These are phyloP conservation scores for Aspidapion aeneum DNA, from an alignment of 2,888 invertebrate species.

Conservation along the genomic window DNA sequence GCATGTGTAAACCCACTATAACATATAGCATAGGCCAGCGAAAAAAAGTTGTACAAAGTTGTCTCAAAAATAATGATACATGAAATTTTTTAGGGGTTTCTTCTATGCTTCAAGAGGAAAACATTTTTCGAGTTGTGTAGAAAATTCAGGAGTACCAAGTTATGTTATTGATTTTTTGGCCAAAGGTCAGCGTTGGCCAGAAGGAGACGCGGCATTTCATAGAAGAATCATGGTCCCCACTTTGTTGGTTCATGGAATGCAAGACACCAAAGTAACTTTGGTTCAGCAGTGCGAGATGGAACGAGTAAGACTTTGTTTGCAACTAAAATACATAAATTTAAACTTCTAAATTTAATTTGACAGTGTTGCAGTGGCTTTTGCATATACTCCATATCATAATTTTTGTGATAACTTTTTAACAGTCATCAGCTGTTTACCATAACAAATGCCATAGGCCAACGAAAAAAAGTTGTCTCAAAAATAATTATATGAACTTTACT, in stretches of 20 bases:
- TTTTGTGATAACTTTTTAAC: too few species aligned
- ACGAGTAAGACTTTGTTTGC: slow-evolving; percentile 50
- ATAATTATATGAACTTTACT: too few species aligned
- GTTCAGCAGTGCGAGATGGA: slow-evolving; percentile 70
- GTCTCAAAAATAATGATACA: too few species aligned
- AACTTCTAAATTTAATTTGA: too few species aligned
- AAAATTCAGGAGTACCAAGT: slow-evolving; percentile 47
- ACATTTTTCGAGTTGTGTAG: slow-evolving; percentile 52
- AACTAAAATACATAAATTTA: not conserved
- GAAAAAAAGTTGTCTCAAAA: too few species aligned
- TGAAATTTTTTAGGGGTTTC: slow-evolving; percentile 49
- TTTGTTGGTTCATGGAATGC: slow-evolving; percentile 61
- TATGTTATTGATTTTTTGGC: slow-evolving; percentile 52
- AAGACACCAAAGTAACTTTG: slow-evolving; percentile 62
- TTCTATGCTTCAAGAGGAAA: slow-evolving; percentile 56
- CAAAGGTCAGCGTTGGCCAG: slow-evolving; percentile 63
- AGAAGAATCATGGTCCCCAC: slow-evolving; percentile 60
- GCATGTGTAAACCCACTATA: too few species aligned
- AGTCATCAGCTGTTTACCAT: too few species aligned
- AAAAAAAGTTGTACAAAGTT: too few species aligned
- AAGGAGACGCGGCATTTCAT: slow-evolving; percentile 65
- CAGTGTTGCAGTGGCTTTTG: too few species aligned
- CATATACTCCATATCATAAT: too few species aligned
- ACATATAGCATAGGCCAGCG: too few species aligned
- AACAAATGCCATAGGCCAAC: too few species aligned